Evolutionary conservation across 2,113 vertebrate species (phyloP).

Genomic region (Osmerus eperlanus): DNA sequence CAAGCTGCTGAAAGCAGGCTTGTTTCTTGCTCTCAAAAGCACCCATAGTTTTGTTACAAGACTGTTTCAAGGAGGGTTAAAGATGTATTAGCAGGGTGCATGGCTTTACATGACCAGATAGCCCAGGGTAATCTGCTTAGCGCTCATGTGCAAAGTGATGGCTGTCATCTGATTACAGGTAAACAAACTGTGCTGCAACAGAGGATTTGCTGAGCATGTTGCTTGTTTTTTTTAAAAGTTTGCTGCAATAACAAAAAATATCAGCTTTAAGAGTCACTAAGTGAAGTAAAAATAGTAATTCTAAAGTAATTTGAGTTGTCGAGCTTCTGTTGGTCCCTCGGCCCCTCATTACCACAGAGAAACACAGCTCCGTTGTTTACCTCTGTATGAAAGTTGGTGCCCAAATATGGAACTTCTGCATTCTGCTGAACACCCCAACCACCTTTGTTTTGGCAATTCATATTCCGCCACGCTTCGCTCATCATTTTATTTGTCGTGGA

Average conservation of each 20-base stretch:
- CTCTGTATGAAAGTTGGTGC: constrained; percentile 9
- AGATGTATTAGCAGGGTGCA: neutral
- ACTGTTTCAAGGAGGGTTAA: neutral
- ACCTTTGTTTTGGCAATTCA: neutral
- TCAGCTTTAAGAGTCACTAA: too few relatives aligned
- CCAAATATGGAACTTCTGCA: constrained; percentile 26
- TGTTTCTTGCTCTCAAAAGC: too few relatives aligned
- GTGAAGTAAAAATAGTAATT: too few relatives aligned
- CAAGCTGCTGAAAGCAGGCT: too few relatives aligned
- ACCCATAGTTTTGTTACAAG: neutral
- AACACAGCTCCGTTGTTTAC: constrained; percentile 53
- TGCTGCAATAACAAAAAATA: too few relatives aligned
- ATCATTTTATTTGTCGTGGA: neutral
- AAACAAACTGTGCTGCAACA: too few relatives aligned
- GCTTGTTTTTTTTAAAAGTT: too few relatives aligned
- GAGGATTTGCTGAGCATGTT: too few relatives aligned
- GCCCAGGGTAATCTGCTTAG: neutral
- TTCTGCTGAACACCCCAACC: neutral
- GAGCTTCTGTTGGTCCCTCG: neutral
- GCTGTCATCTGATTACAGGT: neutral
- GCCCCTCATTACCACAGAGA: constrained; percentile 32
- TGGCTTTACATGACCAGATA: neutral
- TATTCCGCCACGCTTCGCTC: constrained; percentile 6
- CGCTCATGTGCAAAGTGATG: neutral
- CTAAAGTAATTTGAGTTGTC: too few relatives aligned